Percentiles rank a stretch among this genome's conserved stretches.
These are phyloP conservation scores for Exephanes ischioxanthus DNA, from an alignment of 2,888 invertebrate genomes.

Conservation along the genomic window DNA sequence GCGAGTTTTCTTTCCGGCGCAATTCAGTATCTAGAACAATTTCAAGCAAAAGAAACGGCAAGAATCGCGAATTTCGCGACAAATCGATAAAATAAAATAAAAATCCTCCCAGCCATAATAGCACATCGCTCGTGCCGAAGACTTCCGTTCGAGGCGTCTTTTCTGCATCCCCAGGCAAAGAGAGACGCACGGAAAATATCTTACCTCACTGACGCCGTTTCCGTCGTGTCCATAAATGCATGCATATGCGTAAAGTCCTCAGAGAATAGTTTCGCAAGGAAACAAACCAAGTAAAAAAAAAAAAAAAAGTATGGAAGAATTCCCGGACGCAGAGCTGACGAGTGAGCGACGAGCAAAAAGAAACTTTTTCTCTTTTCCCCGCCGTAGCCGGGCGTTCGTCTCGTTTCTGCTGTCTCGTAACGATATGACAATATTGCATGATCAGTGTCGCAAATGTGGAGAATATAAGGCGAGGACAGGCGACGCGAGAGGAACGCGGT, in stretches of 20 bases:
- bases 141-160: not conserved
- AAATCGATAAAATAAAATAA: not conserved
- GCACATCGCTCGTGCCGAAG: no score
- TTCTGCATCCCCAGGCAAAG: not conserved
- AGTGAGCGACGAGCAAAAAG: conserved; percentile 5
- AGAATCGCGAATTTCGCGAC: not conserved
- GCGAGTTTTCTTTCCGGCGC: not conserved
- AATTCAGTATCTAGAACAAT: not conserved
- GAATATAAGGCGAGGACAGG: conserved; percentile 11
- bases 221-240: conserved; percentile 6
- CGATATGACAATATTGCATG: conserved; percentile 56
- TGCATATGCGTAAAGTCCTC: not conserved
- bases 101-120: not conserved
- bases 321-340: conserved; percentile 3
- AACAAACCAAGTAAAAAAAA: not conserved
- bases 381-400: not conserved
- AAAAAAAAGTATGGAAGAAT: conserved; percentile 8
- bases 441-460: conserved; percentile 41
- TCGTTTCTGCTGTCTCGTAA: conserved; percentile 12
- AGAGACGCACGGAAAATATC: not conserved
- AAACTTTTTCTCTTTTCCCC: not conserved
- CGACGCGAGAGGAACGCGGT: not conserved
- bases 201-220: not conserved
- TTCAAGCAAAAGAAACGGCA: not conserved
- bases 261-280: not conserved